Base-by-base conservation (phyloP, 2,797 vertebrate species). In the Sebastes itinus region DNA sequence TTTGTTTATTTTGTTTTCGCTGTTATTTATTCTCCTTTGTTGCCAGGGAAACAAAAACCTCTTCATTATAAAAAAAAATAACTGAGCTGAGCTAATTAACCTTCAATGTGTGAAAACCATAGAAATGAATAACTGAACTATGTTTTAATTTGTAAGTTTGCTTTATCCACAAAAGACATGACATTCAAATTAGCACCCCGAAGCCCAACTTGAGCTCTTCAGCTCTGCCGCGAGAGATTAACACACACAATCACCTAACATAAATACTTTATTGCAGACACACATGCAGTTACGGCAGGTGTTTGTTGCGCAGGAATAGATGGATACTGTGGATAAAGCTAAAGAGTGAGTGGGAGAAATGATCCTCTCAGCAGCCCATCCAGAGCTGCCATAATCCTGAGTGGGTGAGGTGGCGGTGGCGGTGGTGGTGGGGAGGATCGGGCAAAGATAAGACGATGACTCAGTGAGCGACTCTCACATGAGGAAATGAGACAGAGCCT, bases 311-410 rank as follows among this genome's bases (percentile, higher is more conserved):
- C 33, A 28, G n/a, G 28, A 62, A 77, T 42, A 42, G 32, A 46
- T 77, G 58, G 82, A 78, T 71, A 32, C 13, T 33, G 76, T 42
- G 33, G 87, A 88, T 86, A 78, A 85, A 84, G 84, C 33, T 60
- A 49, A 81, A 72, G 74, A 80, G 75, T 52, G 83, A 75, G 87
- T 72, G 78, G 81, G 87, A 81, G 83, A 81, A 82, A 67, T 54
- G 65, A 86, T 86, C 83, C 76, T 88, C 83, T 87, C 84, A 72
- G 82, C 79, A 87, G 83, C 75, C 78, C 72, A 65, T 89, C 81
- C 85, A 83, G 71, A 75, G 73, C 87, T 80, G 86, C 78, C 82
- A 82, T 88, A 88, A 91, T 91, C 87, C 87, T 87, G 83, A 90
- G 89, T 89, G 85, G 87, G 82, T 86, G 84, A 89, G 77, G 82